phyloP scores from a whole-genome alignment of 30 jellyfish, hydroid and myxozoan genomes.

The Aurelia aurita complex sp. Pacific region DNA sequence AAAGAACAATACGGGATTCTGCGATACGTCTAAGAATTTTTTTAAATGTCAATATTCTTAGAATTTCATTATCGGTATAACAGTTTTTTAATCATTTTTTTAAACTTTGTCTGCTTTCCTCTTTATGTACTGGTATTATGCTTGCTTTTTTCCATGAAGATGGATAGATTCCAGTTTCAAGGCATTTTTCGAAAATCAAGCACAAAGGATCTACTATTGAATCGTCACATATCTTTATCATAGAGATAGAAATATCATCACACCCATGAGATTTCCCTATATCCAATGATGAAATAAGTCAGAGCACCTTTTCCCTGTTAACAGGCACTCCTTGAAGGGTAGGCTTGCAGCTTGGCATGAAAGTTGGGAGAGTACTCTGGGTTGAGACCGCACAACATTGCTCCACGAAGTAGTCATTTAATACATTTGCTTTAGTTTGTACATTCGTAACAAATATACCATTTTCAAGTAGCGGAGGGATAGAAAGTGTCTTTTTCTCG shows the following conservation, averaged over 20 bases:
- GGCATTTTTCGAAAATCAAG: background rate
- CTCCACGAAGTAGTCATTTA: background rate
- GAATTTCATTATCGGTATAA: too few species aligned
- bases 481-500: background rate
- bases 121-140: slow-evolving; percentile 23
- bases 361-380: background rate
- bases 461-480: slow-evolving; percentile 17
- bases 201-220: slow-evolving; percentile 20
- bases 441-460: slow-evolving; percentile 4
- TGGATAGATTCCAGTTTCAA: slow-evolving; percentile 23
- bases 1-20: too few species aligned
- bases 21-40: too few species aligned
- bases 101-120: slow-evolving; percentile 42
- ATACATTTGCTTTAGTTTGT: background rate
- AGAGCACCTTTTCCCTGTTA: slow-evolving; percentile 3
- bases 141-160: slow-evolving; percentile 33
- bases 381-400: background rate
- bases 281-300: slow-evolving; percentile 7
- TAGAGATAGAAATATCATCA: slow-evolving; percentile 6
- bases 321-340: background rate
- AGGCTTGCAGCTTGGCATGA: background rate
- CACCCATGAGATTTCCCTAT: slow-evolving; percentile 17
- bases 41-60: too few species aligned
- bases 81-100: too few species aligned
- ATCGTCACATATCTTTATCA: slow-evolving; percentile 22